phyloP scores from a whole-genome alignment of 2,888 invertebrate species.

The Drosophila formosana region DNA sequence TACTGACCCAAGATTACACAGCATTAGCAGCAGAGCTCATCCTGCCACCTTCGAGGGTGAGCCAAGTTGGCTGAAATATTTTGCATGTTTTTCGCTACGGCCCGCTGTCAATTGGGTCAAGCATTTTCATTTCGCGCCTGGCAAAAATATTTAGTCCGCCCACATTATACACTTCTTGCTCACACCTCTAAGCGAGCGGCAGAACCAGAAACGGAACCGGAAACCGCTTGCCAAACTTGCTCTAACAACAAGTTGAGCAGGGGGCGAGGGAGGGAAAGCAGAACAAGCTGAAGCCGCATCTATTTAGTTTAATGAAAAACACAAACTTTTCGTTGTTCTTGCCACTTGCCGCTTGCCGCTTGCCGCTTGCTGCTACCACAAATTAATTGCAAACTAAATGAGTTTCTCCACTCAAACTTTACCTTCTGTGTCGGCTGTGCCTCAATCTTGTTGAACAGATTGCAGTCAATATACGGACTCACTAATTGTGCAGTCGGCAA shows the following conservation, averaged over 20 bases:
- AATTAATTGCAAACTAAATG: constrained; percentile 80
- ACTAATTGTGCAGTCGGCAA: not conserved
- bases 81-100: constrained; percentile 62
- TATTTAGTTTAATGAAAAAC: constrained; percentile 78
- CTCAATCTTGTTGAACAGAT: constrained; percentile 8
- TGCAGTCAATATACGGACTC: not conserved
- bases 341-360: constrained; percentile 19
- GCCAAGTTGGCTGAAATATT: constrained; percentile 62
- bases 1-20: constrained; percentile 66
- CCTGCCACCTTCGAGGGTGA: constrained; percentile 5
- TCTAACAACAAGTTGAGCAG: constrained; percentile 6
- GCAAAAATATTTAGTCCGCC: constrained; percentile 41
- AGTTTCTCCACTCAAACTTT: constrained; percentile 71
- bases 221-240: constrained; percentile 55
- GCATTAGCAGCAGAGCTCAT: constrained; percentile 29
- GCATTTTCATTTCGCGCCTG: constrained; percentile 74
- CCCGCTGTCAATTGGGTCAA: constrained; percentile 75
- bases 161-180: not conserved
- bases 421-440: constrained; percentile 34
- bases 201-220: constrained; percentile 38
- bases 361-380: constrained; percentile 57
- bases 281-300: constrained; percentile 39
- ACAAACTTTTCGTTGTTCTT: constrained; percentile 53
- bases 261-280: too few species aligned
- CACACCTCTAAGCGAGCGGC: constrained; percentile 1